Conservation (phyloP, 2,888 invertebrate species). For the Chironomus riparius region DNA sequence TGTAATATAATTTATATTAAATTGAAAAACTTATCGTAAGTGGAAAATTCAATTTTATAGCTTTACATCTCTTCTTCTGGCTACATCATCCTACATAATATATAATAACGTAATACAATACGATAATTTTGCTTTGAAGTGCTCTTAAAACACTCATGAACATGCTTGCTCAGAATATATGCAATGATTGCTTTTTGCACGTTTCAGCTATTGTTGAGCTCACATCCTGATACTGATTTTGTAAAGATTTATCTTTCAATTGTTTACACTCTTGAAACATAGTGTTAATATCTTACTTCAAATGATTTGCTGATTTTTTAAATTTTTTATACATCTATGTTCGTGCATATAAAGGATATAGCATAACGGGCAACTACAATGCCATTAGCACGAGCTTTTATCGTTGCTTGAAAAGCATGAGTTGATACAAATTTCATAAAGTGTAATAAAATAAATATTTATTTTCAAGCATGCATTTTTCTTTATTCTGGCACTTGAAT, state of each 20-base stretch:
- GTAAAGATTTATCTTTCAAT: neutral
- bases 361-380: no score
- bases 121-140: neutral
- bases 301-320: neutral
- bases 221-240: neutral
- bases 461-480: no score
- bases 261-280: neutral
- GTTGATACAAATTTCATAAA: no score
- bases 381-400: no score
- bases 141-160: neutral
- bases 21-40: neutral
- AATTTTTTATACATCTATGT: no score
- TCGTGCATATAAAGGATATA: no score
- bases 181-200: constrained; percentile 5
- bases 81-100: neutral
- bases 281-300: neutral
- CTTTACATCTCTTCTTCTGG: neutral
- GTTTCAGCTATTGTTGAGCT: neutral
- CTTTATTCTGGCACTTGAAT: no score
- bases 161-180: neutral
- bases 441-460: no score
- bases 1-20: neutral
- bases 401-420: no score
- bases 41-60: neutral
- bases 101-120: neutral